These are phyloP conservation scores for Macaria liturata DNA, from an alignment of 2,888 invertebrate species.

Conservation along the genomic window DNA sequence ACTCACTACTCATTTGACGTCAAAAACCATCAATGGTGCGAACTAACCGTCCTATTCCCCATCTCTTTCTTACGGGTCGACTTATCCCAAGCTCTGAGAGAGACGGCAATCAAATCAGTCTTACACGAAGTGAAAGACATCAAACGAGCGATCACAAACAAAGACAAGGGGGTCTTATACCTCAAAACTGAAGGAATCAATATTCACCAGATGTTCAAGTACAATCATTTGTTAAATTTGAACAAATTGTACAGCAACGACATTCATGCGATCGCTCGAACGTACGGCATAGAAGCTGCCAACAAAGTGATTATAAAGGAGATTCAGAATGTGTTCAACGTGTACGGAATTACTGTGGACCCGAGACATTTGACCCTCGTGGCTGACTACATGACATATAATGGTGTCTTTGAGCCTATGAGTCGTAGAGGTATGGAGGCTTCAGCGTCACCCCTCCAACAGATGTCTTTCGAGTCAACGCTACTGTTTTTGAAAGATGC, in stretches of 20 bases:
- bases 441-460: slow-evolving; percentile 96
- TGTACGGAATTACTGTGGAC: slow-evolving; percentile 98
- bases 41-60: slow-evolving; percentile 88
- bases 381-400: slow-evolving; percentile 99
- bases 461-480: slow-evolving; percentile 99
- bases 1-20: slow-evolving; percentile 90
- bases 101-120: slow-evolving; percentile 87
- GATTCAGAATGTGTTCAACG: slow-evolving; percentile 97
- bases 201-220: slow-evolving; percentile 94
- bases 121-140: slow-evolving; percentile 92
- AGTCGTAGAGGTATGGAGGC: slow-evolving; percentile 95
- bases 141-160: slow-evolving; percentile 92
- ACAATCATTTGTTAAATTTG: slow-evolving; percentile 89
- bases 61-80: slow-evolving; percentile 84
- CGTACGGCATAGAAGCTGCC: slow-evolving; percentile 98
- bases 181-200: slow-evolving; percentile 98
- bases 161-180: slow-evolving; percentile 84
- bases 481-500: slow-evolving; percentile 92
- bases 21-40: slow-evolving; percentile 91
- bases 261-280: slow-evolving; percentile 93
- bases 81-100: slow-evolving; percentile 88
- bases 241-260: slow-evolving; percentile 96
- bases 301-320: slow-evolving; percentile 95
- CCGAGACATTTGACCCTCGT: slow-evolving; percentile 95
- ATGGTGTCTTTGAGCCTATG: slow-evolving; percentile 94